Percentiles rank a stretch among this genome's conserved stretches.
These are phyloP conservation scores for Drosophila eohydei DNA, from an alignment of 2,888 invertebrate species.

Conservation along the genomic window DNA sequence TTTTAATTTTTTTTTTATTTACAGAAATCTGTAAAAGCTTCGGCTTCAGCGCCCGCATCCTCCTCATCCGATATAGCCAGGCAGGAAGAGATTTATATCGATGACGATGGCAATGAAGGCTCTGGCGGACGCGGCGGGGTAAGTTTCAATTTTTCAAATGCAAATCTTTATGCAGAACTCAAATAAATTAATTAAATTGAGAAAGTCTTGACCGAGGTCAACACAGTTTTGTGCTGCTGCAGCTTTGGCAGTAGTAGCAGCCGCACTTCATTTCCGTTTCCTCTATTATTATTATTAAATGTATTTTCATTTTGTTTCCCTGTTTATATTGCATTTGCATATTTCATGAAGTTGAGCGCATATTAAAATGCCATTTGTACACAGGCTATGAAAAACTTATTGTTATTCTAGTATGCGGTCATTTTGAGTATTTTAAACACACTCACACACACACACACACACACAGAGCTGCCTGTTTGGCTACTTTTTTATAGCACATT, in stretches of 20 bases:
- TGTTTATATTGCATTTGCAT: conserved; percentile 39
- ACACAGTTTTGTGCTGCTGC: conserved; percentile 20
- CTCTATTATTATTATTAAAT: conserved; percentile 9
- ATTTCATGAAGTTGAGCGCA: conserved; percentile 41
- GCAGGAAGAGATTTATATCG: conserved; percentile 89
- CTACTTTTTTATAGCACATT: conserved; percentile 32
- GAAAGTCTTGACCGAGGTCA: conserved; percentile 18
- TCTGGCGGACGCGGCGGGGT: conserved; percentile 89
- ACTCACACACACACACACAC: conserved; percentile 1
- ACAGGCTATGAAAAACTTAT: conserved; percentile 37
- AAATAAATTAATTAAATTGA: conserved; percentile 40
- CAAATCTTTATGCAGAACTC: conserved; percentile 12
- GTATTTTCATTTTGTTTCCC: conserved; percentile 23
- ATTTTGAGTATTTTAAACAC: conserved; percentile 21
- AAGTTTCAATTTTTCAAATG: conserved; percentile 80
- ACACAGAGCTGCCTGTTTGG: background rate
- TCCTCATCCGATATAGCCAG: conserved; percentile 68
- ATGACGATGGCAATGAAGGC: conserved; percentile 91
- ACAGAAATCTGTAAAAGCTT: conserved; percentile 83
- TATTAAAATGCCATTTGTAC: conserved; percentile 44
- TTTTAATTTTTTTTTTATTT: conserved; percentile 45
- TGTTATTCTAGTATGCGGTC: conserved; percentile 35
- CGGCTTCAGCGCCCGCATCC: conserved; percentile 69
- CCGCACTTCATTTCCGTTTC: conserved; percentile 19
- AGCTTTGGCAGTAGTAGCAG: background rate